These are phyloP conservation scores for Leucozona laternaria DNA, from an alignment of 2,888 invertebrate genomes.

Conservation along the genomic window DNA sequence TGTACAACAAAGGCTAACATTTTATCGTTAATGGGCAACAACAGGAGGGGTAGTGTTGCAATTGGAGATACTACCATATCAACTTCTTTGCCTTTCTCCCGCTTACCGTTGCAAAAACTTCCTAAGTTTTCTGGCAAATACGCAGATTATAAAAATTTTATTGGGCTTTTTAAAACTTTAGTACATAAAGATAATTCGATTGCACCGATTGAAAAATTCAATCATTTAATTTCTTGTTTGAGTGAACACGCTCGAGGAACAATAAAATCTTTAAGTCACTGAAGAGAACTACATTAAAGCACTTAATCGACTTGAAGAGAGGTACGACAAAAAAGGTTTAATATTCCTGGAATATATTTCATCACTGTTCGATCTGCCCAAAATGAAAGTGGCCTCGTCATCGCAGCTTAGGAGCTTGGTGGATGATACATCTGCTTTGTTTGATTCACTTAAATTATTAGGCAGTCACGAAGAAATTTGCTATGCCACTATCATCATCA, in stretches of 20 bases:
- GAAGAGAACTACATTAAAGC: constrained; percentile 17
- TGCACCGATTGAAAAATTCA: constrained; percentile 17
- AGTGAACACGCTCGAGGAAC: constrained; percentile 10
- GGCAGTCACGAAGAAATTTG: not conserved
- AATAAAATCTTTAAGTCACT: constrained; percentile 13
- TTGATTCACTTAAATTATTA: not conserved
- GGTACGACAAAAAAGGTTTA: constrained; percentile 17
- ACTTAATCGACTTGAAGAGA: constrained; percentile 9
- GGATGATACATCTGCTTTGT: constrained; percentile 4
- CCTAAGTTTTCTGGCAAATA: constrained; percentile 15
- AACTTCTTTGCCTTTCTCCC: not conserved
- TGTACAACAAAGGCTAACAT: constrained; percentile 1
- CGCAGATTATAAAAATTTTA: constrained; percentile 12
- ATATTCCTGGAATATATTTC: constrained; percentile 18
- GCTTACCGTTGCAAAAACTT: not conserved
- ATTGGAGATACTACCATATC: not conserved
- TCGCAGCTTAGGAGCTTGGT: not conserved
- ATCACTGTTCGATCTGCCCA: not conserved
- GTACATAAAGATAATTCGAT: constrained; percentile 6
- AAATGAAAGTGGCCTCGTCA: constrained; percentile 23
- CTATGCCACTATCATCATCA: not conserved
- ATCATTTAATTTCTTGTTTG: constrained; percentile 4
- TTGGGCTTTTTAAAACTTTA: constrained; percentile 15
- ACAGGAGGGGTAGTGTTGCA: not conserved
- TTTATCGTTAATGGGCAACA: not conserved